Base-by-base conservation (phyloP, 2,888 invertebrate species). In the Eudemis profundana region DNA sequence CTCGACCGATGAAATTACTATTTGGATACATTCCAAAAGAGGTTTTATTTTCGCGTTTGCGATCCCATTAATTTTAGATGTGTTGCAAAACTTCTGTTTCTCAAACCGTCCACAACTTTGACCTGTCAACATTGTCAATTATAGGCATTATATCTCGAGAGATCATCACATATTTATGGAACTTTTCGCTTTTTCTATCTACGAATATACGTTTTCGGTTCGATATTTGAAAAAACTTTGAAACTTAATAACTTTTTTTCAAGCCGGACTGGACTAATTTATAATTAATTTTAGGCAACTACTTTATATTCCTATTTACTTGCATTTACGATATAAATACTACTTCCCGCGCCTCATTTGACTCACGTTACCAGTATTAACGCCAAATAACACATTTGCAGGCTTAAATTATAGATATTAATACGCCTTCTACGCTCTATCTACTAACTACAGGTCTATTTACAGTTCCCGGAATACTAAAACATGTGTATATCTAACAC, bases 91-190 rank as follows among this genome's bases (percentile, higher is more conserved):
- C 50, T 51, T 50, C 44, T 47, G 7, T 47, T 2, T 15, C 29
- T 19, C 17, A 40, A 46, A 40, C 15, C 14, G 23, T 66, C 61
- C 29, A 15, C 27, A 15, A 42, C 49, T 42, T 66, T 66, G 49
- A 67, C 69, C 76, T 81, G 83, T 79, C 82, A 81, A 81, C 78
- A 69, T 76, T 81, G 83, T 79, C 82, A 81, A 81, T 79, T 79
- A 78, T 65, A 74, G 71, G 69, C 67, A 75, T 75, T 66, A 70
- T 70, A 71, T 74, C 70, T 70, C 44, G 14, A 51, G 42, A 21
- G 21, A 77, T 73, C 70, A 60, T 29, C 75, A 76, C 78, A 82
- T 81, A 77, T 71, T 60, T 53, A 51, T 36, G n/a, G 14, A 47
- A 40, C 17, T 38, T 46, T 33, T 33, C 15, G 15, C 49, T 17